These are phyloP conservation scores for Antigone vipio DNA, from an alignment of 2,113 vertebrate genomes.

Conservation along the genomic window DNA sequence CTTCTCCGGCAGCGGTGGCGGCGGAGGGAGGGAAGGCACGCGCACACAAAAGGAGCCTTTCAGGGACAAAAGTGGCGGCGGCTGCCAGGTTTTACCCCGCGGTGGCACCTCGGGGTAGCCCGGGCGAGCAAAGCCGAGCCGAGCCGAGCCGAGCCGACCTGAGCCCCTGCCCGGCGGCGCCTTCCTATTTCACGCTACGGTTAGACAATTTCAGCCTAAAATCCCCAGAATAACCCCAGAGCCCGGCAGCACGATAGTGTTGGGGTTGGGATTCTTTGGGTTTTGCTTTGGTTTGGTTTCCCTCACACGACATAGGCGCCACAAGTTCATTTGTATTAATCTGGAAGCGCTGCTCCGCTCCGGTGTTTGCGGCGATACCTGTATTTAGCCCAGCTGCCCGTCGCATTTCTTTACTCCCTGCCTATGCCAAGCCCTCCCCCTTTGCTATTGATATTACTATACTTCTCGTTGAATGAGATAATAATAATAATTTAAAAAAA, in stretches of 20 bases:
- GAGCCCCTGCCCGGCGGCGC: not conserved
- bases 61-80: constrained; percentile 4
- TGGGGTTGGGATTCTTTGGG: too few relatives aligned
- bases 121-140: not conserved
- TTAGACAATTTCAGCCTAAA: not conserved
- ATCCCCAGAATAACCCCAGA: not conserved
- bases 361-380: not conserved
- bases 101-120: not conserved
- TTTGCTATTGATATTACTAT: not conserved
- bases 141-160: not conserved
- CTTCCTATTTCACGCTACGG: not conserved
- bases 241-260: rapidly evolving
- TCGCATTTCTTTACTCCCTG: not conserved
- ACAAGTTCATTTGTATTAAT: not conserved
- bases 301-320: not conserved
- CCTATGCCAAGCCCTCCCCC: not conserved
- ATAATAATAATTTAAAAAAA: not conserved
- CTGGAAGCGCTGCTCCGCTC: not conserved
- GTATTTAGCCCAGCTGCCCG: not conserved
- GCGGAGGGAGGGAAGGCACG: not conserved
- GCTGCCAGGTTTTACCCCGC: not conserved
- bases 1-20: not conserved
- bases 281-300: not conserved
- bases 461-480: not conserved
- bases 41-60: constrained; percentile 30